phyloP scores from a whole-genome alignment of 2,797 vertebrate species.

The Tangara arthus region DNA sequence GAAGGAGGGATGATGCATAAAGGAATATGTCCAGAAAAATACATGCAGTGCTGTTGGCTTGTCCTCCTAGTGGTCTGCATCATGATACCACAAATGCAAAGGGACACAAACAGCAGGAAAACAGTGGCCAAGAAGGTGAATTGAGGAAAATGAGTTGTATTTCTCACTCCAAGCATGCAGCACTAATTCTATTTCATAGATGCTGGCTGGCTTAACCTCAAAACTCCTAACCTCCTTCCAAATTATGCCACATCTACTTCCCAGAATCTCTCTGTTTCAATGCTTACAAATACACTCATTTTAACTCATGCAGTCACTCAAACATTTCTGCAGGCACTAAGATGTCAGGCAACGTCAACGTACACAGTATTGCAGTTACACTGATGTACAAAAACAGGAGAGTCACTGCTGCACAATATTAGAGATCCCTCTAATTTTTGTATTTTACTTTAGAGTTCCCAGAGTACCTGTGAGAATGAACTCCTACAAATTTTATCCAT shows the following conservation, averaged over 20 bases:
- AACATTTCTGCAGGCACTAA: background rate
- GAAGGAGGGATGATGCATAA: background rate
- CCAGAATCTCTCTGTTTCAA: background rate
- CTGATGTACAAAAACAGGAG: background rate
- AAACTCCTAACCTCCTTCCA: background rate
- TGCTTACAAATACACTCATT: background rate
- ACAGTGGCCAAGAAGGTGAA: background rate
- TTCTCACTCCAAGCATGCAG: background rate
- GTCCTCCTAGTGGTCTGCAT: background rate
- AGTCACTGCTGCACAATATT: background rate
- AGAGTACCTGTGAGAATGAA: background rate
- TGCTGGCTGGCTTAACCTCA: background rate
- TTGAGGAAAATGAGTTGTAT: background rate
- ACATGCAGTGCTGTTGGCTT: background rate
- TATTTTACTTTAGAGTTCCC: background rate
- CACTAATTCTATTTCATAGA: background rate
- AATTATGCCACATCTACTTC: background rate
- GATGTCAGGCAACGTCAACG: background rate
- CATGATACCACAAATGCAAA: background rate
- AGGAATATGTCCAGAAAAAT: background rate
- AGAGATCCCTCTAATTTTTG: background rate
- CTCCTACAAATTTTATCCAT: background rate
- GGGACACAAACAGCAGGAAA: background rate
- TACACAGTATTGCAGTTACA: background rate
- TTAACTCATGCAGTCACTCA: background rate